Evolutionary conservation across 2,113 vertebrate genomes (phyloP).

Genomic region (Lates calcarifer): DNA sequence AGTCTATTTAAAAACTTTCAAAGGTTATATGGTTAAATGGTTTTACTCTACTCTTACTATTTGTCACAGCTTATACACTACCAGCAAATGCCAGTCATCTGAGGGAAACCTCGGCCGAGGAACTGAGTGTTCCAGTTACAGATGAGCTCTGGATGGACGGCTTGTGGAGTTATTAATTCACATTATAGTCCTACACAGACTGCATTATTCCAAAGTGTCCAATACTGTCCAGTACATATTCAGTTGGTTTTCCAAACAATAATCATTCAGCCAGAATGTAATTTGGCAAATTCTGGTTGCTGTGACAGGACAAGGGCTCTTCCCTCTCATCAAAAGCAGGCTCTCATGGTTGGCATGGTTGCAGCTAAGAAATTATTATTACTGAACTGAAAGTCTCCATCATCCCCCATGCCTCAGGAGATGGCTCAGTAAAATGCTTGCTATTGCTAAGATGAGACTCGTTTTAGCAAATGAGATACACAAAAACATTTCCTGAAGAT

Average conservation of each 20-base stretch:
- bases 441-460: not conserved
- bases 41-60: too few relatives aligned
- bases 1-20: not conserved
- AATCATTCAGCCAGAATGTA: not conserved
- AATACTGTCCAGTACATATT: not conserved
- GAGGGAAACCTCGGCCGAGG: not conserved
- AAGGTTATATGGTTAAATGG: too few relatives aligned
- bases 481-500: not conserved
- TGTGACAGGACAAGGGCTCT: not conserved
- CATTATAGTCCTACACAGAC: not conserved
- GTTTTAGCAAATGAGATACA: not conserved
- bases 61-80: not conserved
- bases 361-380: not conserved
- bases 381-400: not conserved
- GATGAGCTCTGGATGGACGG: not conserved
- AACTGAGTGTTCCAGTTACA: not conserved
- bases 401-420: not conserved
- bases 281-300: not conserved
- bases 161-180: not conserved
- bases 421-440: not conserved
- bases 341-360: not conserved
- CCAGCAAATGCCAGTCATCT: not conserved
- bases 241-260: not conserved
- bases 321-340: not conserved
- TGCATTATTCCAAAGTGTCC: not conserved